These are phyloP conservation scores for Salvelinus alpinus DNA, from an alignment of 2,113 vertebrate species.

Conservation along the genomic window DNA sequence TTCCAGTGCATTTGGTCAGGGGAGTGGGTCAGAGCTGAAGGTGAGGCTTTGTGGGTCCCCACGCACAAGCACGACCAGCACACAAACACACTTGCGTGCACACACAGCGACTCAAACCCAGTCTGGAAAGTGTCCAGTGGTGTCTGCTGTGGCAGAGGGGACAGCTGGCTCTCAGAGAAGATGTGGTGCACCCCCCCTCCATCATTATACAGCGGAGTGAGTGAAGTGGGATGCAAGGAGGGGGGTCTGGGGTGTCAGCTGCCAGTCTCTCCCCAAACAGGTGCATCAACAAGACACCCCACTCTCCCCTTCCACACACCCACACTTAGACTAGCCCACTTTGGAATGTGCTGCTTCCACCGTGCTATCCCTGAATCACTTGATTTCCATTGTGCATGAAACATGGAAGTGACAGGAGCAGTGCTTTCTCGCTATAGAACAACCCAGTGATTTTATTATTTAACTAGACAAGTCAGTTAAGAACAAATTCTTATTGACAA, in stretches of 20 bases:
- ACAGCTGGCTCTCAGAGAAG: conserved; percentile 14
- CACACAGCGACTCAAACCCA: not conserved
- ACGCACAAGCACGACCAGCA: not conserved
- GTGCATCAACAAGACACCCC: not conserved
- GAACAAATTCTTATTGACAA: no score
- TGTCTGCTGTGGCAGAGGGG: not conserved
- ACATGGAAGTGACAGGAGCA: no score
- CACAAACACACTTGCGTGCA: not conserved
- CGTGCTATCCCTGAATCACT: not conserved
- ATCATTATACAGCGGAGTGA: not conserved
- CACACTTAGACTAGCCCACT: not conserved
- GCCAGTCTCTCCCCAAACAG: conserved; percentile 6
- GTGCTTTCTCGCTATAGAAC: not conserved
- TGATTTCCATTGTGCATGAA: not conserved
- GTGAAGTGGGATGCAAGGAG: not conserved
- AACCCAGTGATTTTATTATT: not conserved
- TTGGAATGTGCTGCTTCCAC: not conserved
- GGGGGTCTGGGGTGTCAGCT: conserved; percentile 1
- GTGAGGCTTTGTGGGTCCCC: not conserved
- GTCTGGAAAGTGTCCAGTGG: conserved; percentile 6
- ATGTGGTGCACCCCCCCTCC: not conserved
- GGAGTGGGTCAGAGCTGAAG: not conserved
- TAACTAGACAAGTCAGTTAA: no score
- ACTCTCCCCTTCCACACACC: not conserved
- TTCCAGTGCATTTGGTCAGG: not conserved